Evolutionary conservation across 2,888 invertebrate species (phyloP), one percentile per base, ranked within the genome.

Genomic region (Acrobasis repandana): DNA sequence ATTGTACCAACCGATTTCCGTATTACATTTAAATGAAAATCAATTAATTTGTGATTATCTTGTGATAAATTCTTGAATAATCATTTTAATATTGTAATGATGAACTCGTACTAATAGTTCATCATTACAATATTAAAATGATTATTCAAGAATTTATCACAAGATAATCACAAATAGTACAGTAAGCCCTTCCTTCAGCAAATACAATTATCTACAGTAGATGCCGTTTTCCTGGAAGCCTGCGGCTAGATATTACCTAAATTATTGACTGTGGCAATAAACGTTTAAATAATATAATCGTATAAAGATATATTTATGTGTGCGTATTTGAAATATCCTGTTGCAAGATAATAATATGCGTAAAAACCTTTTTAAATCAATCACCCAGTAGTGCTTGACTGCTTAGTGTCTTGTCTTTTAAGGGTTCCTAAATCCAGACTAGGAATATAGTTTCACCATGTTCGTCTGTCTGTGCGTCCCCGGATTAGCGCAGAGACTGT

Each of bases 191-290:
- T 82, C 81, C 80, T 68, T 67, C 68, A 67, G 50, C 28, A 52
- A 46, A 57, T 60, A 57, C 58, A 69, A 70, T 72, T 64, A 66
- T 54, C 64, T 5, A 28, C 28, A 28, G 28, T 28, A 8, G 28
- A 10, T 50, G 3, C 73, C 63, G 75, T 75, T 76, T 83, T 79
- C 77, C 80, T 77, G 75, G 74, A 70, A 67, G 70, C 74, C 70
- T 72, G 59, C 65, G 71, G 72, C 71, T 56, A 64, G 67, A 67
- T 56, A 63, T 60, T 58, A 63, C 64, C 62, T 67, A 68, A 70
- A 71, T 72, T 67, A 72, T 69, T 67, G 60, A 52, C 63, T 59
- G 46, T 46, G n/a, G 63, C 58, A 61, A 64, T 56, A 47, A 48
- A 57, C 56, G 47, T 61, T 62, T 18, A 54, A 50, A 36, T 36